Evolutionary conservation across 2,113 vertebrate genomes (phyloP), one percentile per base, ranked within the genome.

Genomic region (Chloropsis hardwickii): DNA sequence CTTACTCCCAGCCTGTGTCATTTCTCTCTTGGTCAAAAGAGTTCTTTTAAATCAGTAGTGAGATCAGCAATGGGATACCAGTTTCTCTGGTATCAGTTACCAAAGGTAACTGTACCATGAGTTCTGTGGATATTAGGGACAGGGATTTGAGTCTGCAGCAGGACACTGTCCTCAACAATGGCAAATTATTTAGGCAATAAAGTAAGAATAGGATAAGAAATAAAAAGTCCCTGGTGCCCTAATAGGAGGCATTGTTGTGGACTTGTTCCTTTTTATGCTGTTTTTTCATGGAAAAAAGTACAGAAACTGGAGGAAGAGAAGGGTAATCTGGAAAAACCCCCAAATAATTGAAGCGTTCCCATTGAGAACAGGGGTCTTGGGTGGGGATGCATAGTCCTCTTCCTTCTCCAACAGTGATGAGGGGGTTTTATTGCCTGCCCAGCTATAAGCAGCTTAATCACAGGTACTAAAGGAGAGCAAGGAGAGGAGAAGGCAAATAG

Each of bases 311-410:
- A 77, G 28, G 31, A 81, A 67, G 45, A 50, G 13, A 74, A 40
- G 1, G 8, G 37, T 47, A 23, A 48, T n/a, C 23, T 48, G 10
- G 3, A 76, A 53, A 9, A 70, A 16, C 2, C 1, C 12, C 3
- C 6, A n/a, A 56, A 14, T 10, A n/a, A 31, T 3, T 37, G 35
- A 84, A 70, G 20, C 6, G 3, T 6, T 66, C 31, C 5, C 3
- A 53, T 24, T 64, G 39, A 27, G 35, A 88, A 47, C 18, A 64
- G 16, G 61, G 14, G 8, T 39, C 15, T 44, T 19, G 1, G 7
- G 10, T 29, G 14, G 4, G 14, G 19, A 64, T 62, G 11, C 11
- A 24, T 2, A 25, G 7, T 39, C 9, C 2, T 64, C 14, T 23
- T 71, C 10, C 12, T 57, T n/a, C 13, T 58, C 21, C 35, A 58